Base-by-base conservation (phyloP, 2,888 invertebrate species). In the Erannis defoliaria region DNA sequence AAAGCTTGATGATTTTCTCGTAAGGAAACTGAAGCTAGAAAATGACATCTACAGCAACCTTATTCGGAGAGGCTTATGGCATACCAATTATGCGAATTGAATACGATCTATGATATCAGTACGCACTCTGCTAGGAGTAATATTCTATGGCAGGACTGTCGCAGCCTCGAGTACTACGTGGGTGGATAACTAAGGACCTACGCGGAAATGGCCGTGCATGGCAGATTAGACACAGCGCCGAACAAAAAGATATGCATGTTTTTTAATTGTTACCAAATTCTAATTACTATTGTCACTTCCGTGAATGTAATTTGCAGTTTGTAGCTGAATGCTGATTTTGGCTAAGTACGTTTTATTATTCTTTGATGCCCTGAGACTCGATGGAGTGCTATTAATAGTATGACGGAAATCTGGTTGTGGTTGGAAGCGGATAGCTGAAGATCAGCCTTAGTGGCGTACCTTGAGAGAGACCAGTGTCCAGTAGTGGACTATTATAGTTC, bases 91-190 rank as follows among this genome's bases (percentile, higher is more conserved):
- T 71, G 74, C 77, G 75, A 74, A 68, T 57, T 67, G 71, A 67
- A 68, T 80, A 79, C 74, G 70, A 72, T 73, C 78, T 82, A 81
- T 80, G 74, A 78, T 68, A 73, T 61, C 66, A 66, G 72, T 73
- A 74, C 67, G 26, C 4, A 26, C 26, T 26, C 8, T 8, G 26
- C 26, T 26, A 26, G 26, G 26, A 26, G 26, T 26, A 26, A 26
- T 26, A 26, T 26, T 26, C 26, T 26, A 8, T 26, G 73, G 62
- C 66, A 66, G 72, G 73, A 74, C 67, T 67, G 73, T 71, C 76
- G 73, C 78, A 89, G 76, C 89, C 89, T 89, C 87, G 86, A 81
- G 76, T 77, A 62, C 76, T 74, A 92, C 91, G 92, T 91, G 92
- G 90, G 89, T 59, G 70, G 91, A 70, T 72, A 84, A 77, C 85